Evolutionary conservation across 53 echinoderm and acorn worm genomes (phyloP).

Genomic region (Paracentrotus lividus): DNA sequence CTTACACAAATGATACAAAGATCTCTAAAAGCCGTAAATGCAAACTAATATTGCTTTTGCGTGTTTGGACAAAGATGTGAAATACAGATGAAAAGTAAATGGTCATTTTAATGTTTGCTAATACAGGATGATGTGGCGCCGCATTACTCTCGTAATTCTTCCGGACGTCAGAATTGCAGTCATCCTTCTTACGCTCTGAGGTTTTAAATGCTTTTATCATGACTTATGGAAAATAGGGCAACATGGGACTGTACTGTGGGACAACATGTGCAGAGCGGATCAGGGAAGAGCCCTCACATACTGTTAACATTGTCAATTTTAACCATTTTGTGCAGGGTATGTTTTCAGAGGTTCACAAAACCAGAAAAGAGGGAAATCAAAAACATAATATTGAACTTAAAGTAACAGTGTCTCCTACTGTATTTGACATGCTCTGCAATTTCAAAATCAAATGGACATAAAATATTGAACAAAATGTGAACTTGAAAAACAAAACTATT

Average conservation of each 20-base stretch:
- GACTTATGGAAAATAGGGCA: neutral
- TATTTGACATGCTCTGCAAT: too few relatives aligned
- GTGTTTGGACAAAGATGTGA: neutral
- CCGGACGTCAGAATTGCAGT: slow-evolving; percentile 4
- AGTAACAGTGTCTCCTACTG: too few relatives aligned
- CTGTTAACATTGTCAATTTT: neutral
- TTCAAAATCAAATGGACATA: too few relatives aligned
- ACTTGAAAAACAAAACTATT: too few relatives aligned
- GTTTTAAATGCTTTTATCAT: neutral
- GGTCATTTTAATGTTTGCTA: neutral
- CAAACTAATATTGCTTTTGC: neutral
- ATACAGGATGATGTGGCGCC: slow-evolving; percentile 10
- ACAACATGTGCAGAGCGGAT: too few relatives aligned
- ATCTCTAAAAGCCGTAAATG: neutral
- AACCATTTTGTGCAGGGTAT: neutral
- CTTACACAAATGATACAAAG: neutral
- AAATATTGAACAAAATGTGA: too few relatives aligned
- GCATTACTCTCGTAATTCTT: slow-evolving; percentile 5
- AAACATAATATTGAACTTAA: neutral
- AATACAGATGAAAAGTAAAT: slow-evolving; percentile 3
- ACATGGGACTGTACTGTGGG: neutral
- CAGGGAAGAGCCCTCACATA: neutral
- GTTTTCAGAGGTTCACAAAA: neutral
- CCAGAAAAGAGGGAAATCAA: neutral
- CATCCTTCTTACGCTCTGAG: neutral